Percentiles rank a stretch among this genome's conserved stretches.
Evolutionary conservation across 2,113 vertebrate species (phyloP).

Genomic region (Bothrops jararaca): DNA sequence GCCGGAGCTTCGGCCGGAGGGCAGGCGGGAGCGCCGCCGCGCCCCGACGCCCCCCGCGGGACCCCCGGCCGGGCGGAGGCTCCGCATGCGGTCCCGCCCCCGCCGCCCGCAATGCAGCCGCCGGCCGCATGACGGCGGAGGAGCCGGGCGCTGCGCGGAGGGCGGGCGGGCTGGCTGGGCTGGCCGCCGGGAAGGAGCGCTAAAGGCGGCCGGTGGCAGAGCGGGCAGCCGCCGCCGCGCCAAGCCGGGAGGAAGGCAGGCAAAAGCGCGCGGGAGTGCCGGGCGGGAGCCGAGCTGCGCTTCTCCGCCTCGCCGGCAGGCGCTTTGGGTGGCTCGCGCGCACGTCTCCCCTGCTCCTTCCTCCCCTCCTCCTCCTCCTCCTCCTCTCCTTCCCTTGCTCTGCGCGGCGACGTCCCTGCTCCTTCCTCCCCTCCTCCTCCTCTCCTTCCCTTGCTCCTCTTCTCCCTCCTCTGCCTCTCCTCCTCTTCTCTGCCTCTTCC

Average conservation of each 20-base stretch:
- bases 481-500: no score
- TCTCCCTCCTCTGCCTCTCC: no score
- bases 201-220: no score
- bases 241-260: not conserved
- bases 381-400: not conserved
- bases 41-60: not conserved
- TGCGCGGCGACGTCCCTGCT: not conserved
- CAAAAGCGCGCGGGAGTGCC: no score
- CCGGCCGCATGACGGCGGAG: conserved; percentile 26
- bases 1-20: not conserved
- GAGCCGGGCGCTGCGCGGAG: not conserved
- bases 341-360: not conserved
- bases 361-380: no score
- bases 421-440: no score
- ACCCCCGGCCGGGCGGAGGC: not conserved
- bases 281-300: not conserved
- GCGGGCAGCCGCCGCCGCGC: no score
- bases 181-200: no score
- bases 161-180: no score
- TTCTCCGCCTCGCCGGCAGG: not conserved
- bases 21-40: not conserved
- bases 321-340: not conserved
- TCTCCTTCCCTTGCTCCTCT: no score
- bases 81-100: not conserved
- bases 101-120: conserved; percentile 57